These are phyloP conservation scores for Cygnus olor DNA, from an alignment of 2,797 vertebrate genomes.

Conservation along the genomic window DNA sequence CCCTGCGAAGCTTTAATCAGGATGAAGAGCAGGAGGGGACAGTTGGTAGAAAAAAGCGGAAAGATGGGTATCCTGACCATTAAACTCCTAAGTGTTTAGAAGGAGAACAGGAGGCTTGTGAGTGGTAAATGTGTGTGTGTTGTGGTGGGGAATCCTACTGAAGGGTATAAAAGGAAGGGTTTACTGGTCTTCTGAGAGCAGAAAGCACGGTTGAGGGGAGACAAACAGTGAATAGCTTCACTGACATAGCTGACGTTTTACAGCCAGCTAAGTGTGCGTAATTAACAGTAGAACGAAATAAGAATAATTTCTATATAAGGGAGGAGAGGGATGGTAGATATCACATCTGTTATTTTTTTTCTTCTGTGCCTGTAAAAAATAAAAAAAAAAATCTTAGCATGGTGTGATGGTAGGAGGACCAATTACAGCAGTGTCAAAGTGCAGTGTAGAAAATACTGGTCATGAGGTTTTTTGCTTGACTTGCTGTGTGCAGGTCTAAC, in stretches of 20 bases:
- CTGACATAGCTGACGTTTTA: rapidly evolving
- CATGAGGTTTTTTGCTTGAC: background rate
- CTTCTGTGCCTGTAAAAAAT: background rate
- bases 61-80: background rate
- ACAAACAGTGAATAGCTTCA: too few species aligned
- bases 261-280: background rate
- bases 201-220: background rate
- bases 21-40: too few species aligned
- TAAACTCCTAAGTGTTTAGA: too few species aligned
- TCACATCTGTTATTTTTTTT: background rate
- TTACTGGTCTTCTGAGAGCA: background rate
- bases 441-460: background rate
- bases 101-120: background rate
- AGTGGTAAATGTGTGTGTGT: background rate
- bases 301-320: background rate
- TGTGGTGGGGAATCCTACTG: background rate
- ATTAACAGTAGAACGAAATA: background rate
- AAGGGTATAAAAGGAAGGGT: background rate
- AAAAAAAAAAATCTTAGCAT: background rate
- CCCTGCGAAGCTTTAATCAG: background rate
- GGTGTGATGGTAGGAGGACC: background rate
- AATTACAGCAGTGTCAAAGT: background rate
- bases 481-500: background rate
- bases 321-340: background rate
- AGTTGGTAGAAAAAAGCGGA: background rate